Percentiles rank a stretch among this genome's conserved stretches.
Conservation (phyloP, 2,797 vertebrate species). For the Sebastes reedi region DNA sequence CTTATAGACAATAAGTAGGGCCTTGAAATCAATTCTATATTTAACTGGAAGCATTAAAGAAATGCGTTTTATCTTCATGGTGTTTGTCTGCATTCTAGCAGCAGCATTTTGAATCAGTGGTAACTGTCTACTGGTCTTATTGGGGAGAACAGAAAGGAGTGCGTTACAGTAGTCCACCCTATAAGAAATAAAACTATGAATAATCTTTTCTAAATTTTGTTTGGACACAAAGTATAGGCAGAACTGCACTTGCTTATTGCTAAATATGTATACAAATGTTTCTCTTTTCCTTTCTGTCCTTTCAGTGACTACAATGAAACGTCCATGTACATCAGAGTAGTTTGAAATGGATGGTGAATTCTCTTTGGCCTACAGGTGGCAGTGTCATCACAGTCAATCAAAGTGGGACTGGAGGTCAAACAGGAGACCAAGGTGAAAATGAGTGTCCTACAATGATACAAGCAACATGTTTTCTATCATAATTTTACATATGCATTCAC, state of each 20-base stretch:
- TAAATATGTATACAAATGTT: neutral
- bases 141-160: no score
- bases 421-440: constrained; percentile 12
- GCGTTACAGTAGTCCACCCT: no score
- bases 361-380: constrained; percentile 67
- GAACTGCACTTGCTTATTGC: neutral
- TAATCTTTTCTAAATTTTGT: no score
- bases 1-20: no score
- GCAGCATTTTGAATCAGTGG: no score
- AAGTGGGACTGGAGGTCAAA: constrained; percentile 26
- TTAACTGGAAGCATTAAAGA: no score
- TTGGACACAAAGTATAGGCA: neutral
- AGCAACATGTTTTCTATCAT: neutral
- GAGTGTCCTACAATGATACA: neutral
- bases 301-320: neutral
- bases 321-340: neutral
- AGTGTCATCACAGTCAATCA: constrained; percentile 39
- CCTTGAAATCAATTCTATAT: no score
- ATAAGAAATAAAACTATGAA: no score
- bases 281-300: neutral
- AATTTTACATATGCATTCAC: neutral
- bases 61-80: no score
- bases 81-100: no score
- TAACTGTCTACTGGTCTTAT: no score
- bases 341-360: neutral